Conservation (phyloP, 2,888 invertebrate species). For the Agonopterix subpropinquella region DNA sequence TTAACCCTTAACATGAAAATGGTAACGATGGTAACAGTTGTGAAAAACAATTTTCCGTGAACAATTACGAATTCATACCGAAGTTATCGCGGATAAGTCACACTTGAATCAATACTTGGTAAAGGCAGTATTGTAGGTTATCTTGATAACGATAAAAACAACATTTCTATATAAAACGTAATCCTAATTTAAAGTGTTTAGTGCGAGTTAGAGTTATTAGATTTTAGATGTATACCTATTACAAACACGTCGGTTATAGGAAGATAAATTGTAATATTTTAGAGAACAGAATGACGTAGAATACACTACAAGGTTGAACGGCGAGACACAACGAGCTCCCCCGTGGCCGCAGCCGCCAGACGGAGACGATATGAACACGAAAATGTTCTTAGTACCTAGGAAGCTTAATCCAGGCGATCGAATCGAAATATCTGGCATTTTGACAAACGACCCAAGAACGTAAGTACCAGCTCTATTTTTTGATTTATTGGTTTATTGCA, state of each 20-base stretch:
- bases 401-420: slow-evolving; percentile 26
- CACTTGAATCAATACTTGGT: slow-evolving; percentile 7
- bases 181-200: not conserved
- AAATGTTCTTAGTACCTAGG: slow-evolving; percentile 44
- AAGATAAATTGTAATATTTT: slow-evolving; percentile 10
- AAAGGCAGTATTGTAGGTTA: slow-evolving; percentile 1
- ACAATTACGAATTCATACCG: no score
- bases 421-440: slow-evolving; percentile 27
- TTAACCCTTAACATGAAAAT: no score
- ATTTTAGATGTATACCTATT: no score
- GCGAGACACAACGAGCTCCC: slow-evolving; percentile 29
- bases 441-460: slow-evolving; percentile 13
- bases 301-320: slow-evolving; percentile 34
- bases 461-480: not conserved
- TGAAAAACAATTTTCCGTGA: no score
- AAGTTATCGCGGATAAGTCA: no score
- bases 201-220: not conserved
- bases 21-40: no score
- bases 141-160: not conserved
- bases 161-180: not conserved
- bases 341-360: slow-evolving; percentile 31
- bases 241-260: not conserved
- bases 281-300: slow-evolving; percentile 33
- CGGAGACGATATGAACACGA: slow-evolving; percentile 25
- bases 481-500: not conserved